A percentile compares a stretch with the other conserved stretches of the same genome.
Evolutionary conservation across 1,140 invertebrate species (phyloP).

Genomic region (Drosophila arawakana): DNA sequence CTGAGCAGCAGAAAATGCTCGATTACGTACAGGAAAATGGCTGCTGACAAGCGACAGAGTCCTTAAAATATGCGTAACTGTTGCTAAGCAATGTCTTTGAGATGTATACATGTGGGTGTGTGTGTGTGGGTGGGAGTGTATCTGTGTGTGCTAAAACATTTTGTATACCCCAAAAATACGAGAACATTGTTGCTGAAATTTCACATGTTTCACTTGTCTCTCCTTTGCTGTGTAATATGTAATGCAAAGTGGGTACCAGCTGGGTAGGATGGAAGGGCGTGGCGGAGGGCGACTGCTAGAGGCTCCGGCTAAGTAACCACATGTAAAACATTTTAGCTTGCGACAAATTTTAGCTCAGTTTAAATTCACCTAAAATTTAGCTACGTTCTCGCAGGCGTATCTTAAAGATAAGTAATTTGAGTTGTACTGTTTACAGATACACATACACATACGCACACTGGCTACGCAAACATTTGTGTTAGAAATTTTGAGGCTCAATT

Average conservation of each 20-base stretch:
- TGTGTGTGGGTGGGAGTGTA: constrained; percentile 11
- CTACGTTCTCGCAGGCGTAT: background rate
- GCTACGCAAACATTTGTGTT: constrained; percentile 41
- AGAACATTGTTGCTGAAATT: constrained; percentile 53
- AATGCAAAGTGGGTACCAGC: constrained; percentile 23
- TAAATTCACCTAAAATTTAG: constrained; percentile 30
- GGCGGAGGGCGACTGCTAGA: background rate
- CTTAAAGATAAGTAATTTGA: constrained; percentile 35
- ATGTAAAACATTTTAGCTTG: constrained; percentile 1
- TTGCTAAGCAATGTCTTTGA: constrained; percentile 56
- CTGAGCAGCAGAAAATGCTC: constrained; percentile 3
- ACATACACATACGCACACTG: background rate
- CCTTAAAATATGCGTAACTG: constrained; percentile 45
- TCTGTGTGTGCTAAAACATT: constrained; percentile 23
- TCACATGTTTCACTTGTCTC: constrained; percentile 22
- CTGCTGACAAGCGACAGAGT: constrained; percentile 6
- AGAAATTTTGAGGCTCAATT: constrained; percentile 40
- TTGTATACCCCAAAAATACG: constrained; percentile 31
- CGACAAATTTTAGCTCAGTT: constrained; percentile 15
- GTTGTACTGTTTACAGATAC: constrained; percentile 2
- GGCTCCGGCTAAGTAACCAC: constrained; percentile 16
- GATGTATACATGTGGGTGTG: constrained; percentile 2
- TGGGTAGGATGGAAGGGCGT: background rate
- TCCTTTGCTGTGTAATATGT: constrained; percentile 11
- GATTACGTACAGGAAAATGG: constrained; percentile 5